Conservation (phyloP, 2,888 invertebrate species). For the Lochmaea capreae region DNA sequence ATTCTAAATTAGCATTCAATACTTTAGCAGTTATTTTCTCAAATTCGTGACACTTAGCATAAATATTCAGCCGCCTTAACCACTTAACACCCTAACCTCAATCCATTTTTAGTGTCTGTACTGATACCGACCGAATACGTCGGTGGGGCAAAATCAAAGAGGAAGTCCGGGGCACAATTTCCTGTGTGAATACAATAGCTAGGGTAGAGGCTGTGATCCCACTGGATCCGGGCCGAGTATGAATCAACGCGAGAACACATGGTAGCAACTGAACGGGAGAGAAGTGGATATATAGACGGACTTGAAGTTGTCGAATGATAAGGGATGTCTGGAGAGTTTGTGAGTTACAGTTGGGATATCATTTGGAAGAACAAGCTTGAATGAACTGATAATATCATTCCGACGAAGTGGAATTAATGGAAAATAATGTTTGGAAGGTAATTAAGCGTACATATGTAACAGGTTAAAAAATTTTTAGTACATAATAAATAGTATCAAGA, state of each 20-base stretch:
- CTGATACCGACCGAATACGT: conserved; percentile 14
- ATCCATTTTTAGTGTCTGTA: background rate
- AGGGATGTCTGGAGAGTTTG: conserved; percentile 20
- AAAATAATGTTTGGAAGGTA: background rate
- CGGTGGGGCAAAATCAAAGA: conserved; percentile 52
- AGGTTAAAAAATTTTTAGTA: too few species aligned
- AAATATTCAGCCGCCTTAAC: background rate
- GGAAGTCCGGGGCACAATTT: conserved; percentile 63
- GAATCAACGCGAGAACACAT: conserved; percentile 53
- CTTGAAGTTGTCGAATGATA: conserved; percentile 13
- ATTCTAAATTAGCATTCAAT: too few species aligned
- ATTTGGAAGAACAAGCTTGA: conserved; percentile 12
- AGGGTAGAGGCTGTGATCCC: conserved; percentile 55
- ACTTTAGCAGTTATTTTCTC: too few species aligned
- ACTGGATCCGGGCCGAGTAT: conserved; percentile 57
- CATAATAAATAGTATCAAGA: background rate
- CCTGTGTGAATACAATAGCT: conserved; percentile 59
- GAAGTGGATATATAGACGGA: conserved; percentile 23
- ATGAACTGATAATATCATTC: background rate
- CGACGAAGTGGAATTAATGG: background rate
- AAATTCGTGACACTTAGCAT: too few species aligned
- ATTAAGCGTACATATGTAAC: background rate
- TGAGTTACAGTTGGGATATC: background rate
- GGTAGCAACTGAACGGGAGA: conserved; percentile 29
- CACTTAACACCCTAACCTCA: conserved; percentile 9